Conservation (phyloP, 1,140 invertebrate genomes). For the Drosophila murphyi region DNA sequence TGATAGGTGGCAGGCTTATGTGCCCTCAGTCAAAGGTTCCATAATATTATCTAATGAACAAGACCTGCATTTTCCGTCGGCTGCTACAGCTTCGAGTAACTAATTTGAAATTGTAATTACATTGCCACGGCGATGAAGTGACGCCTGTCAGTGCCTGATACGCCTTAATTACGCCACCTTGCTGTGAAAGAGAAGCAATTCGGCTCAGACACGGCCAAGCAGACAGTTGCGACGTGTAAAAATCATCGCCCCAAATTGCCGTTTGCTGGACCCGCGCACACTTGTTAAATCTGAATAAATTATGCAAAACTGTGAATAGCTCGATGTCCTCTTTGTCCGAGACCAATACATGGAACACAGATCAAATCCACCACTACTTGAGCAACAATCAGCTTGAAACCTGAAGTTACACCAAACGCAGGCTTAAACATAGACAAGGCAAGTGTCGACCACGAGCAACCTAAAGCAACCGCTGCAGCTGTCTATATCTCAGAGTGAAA, state of each 20-base stretch:
- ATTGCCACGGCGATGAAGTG: constrained; percentile 52
- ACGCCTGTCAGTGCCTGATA: constrained; percentile 52
- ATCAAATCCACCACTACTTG: too few species aligned
- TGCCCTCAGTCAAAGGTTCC: background rate
- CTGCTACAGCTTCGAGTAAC: constrained; percentile 35
- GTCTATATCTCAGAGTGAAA: too few species aligned
- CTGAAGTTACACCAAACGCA: too few species aligned
- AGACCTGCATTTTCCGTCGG: constrained; percentile 11
- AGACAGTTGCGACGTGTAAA: constrained; percentile 41
- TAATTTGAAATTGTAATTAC: constrained; percentile 80
- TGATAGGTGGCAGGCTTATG: too few species aligned
- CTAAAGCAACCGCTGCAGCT: too few species aligned
- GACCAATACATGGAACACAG: too few species aligned
- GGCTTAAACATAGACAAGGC: too few species aligned
- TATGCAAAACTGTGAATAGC: constrained; percentile 70
- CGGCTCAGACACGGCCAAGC: too few species aligned
- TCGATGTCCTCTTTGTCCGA: constrained; percentile 27
- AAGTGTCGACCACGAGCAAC: too few species aligned
- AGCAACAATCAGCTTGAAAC: too few species aligned
- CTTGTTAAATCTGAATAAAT: constrained; percentile 83
- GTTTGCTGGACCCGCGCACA: constrained; percentile 37
- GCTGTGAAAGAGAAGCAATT: too few species aligned
- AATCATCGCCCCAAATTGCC: constrained; percentile 43
- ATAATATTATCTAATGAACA: constrained; percentile 35
- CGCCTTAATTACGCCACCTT: too few species aligned